Evolutionary conservation across 2,797 vertebrate genomes (phyloP), one percentile per base, ranked within the genome.

Genomic region (Diplodus puntazzo): DNA sequence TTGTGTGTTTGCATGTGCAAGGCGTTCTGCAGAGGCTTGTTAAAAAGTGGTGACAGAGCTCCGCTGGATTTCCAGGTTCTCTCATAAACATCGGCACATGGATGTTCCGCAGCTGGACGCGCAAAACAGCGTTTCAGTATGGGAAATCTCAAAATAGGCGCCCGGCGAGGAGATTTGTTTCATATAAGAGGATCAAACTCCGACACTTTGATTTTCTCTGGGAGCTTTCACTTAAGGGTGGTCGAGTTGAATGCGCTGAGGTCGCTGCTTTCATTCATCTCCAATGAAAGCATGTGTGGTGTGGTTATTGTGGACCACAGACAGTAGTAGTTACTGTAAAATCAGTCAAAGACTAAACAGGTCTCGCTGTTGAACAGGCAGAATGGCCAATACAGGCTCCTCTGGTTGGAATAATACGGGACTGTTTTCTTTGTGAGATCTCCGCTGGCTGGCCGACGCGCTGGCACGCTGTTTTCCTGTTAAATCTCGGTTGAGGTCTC

Each of bases 281-380:
- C 91, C 92, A 94, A 89, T 73, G 79, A 93, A 94, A 94, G 92
- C 90, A 87, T 1, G 63, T 64, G 54, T 49, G 73, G 27, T 82
- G 89, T 80, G 84, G 87, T 89, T 88, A 68, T 85, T 85, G 87
- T 77, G 64, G 74, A 83, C 91, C 91, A 86, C 90, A 90, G 82
- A 90, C 87, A 86, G 90, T 84, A 85, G 92, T 90, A 48, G 86
- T 91, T 89, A 83, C 88, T 69, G 70, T 84, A 83, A 83, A 90
- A 78, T 69, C 79, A 81, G 78, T 72, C 72, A 76, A 83, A 90
- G 65, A 69, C 79, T 77, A 85, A 87, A 82, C 84, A 74, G 76
- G 76, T 84, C 81, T 69, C 46, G 11, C 67, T 75, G 83, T 55
- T 77, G 70, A 89, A 87, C 59, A 62, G 83, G 74, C 82, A 61